Evolutionary conservation across 2,888 invertebrate species (phyloP), one percentile per base, ranked within the genome.

Genomic region (Oithona nana): DNA sequence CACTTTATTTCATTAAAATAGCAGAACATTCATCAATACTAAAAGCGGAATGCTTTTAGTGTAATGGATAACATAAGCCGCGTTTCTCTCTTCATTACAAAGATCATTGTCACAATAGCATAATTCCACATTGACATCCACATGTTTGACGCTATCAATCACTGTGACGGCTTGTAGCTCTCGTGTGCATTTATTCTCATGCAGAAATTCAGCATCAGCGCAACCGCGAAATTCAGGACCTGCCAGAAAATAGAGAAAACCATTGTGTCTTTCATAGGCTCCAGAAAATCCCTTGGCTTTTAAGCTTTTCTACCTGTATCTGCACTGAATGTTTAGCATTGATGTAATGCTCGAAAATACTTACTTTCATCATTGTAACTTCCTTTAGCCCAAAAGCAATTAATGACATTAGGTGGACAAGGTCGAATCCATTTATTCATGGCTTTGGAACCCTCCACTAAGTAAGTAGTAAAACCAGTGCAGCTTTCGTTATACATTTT

Each of bases 161-260:
- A 62, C 54, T 29, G 39, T 26, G 24, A 62, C 62, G 16, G 62
- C 62, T 54, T 62, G 62, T 28, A 62, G 26, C 28, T 62, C 62
- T 26, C 62, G 28, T 26, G 56, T 49, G 49, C 62, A 62, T 22
- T 29, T 54, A 6, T 56, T 29, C n/a, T 48, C 48, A 31, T 62
- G 56, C 6, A 26, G 22, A 62, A 57, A 62, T 20, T 56, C 49
- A 8, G 62, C 62, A n/a, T 28, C 39, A 3, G 62, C 62, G 31
- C 62, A 62, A n/a, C 62, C 62, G 16, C 61, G 51, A 54, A 52
- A 61, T 29, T 20, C 31, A 6, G 51, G 20, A 29, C n/a, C 61
- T 61, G 30, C 4, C 11, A 57, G 6, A 16, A 11, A 39, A 16
- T 11, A 39, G 6, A 11, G 16, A 11, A 16, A 39, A 39, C 16